phyloP scores from a whole-genome alignment of 2,113 vertebrate species.

The Phrynosoma platyrhinos region DNA sequence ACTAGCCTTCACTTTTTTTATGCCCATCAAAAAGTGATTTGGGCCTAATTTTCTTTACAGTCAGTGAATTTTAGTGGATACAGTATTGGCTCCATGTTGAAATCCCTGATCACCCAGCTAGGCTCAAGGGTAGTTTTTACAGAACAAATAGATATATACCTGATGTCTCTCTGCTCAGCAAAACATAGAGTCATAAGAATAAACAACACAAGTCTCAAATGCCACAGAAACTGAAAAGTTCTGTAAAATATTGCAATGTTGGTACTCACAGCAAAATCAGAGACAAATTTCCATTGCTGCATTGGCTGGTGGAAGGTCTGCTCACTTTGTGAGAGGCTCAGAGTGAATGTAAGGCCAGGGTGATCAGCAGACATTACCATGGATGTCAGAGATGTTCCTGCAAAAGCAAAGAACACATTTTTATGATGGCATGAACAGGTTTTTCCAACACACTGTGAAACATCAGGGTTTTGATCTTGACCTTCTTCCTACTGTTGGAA shows the following conservation, averaged over 20 bases:
- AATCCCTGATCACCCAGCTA: too few species aligned
- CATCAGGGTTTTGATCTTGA: neutral
- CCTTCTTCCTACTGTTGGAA: neutral
- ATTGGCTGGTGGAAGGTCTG: conserved; percentile 82
- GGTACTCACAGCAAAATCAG: conserved; percentile 80
- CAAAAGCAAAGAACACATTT: conserved; percentile 4
- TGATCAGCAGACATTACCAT: conserved; percentile 82
- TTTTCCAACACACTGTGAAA: neutral
- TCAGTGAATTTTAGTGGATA: too few species aligned
- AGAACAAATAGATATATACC: too few species aligned
- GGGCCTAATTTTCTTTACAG: too few species aligned
- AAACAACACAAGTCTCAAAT: neutral
- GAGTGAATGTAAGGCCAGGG: conserved; percentile 79
- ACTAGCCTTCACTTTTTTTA: too few species aligned
- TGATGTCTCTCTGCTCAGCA: too few species aligned
- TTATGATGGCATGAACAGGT: neutral
- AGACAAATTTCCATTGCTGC: conserved; percentile 85
- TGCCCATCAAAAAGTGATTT: too few species aligned
- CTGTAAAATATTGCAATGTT: neutral
- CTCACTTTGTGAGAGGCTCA: conserved; percentile 77
- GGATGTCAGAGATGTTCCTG: conserved; percentile 77
- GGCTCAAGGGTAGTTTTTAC: too few species aligned
- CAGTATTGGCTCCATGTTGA: too few species aligned
- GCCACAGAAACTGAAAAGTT: neutral
- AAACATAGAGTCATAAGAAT: neutral